phyloP scores from a whole-genome alignment of 2,797 vertebrate species.

The Eulemur albifrons region DNA sequence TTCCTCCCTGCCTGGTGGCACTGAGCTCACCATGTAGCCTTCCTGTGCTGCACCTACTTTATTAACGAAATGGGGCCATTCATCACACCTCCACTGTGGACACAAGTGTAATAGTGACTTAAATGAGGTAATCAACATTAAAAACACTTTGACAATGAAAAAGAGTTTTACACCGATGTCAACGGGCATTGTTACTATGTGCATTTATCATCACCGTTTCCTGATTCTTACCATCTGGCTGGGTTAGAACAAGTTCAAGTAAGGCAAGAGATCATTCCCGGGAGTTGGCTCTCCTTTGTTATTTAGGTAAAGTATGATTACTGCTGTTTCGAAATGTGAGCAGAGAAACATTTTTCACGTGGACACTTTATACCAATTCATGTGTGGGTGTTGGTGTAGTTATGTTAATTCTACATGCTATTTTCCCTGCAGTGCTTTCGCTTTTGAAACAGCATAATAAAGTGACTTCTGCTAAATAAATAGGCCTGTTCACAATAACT shows the following conservation, averaged over 20 bases:
- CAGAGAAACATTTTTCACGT: conserved; percentile 57
- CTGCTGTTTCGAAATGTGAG: conserved; percentile 60
- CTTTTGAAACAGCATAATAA: conserved; percentile 64
- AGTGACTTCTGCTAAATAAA: conserved; percentile 66
- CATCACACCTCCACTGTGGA: not conserved
- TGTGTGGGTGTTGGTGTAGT: conserved; percentile 33
- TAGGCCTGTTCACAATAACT: conserved; percentile 39
- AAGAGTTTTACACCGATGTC: not conserved
- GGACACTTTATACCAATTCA: conserved; percentile 40
- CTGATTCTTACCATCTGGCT: not conserved
- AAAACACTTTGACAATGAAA: conserved; percentile 2
- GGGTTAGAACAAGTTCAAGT: conserved; percentile 26
- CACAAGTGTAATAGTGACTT: not conserved
- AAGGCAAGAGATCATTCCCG: not conserved
- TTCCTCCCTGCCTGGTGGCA: not conserved
- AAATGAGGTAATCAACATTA: conserved; percentile 22
- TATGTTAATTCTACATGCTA: conserved; percentile 59
- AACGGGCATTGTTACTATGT: not conserved
- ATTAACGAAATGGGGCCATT: not conserved
- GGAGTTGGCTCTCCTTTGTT: not conserved
- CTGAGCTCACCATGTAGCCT: not conserved
- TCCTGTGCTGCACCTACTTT: not conserved
- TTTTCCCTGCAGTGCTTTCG: conserved; percentile 63
- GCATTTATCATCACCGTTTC: conserved; percentile 15
- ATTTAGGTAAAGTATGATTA: conserved; percentile 22